Percentiles rank a stretch among this genome's conserved stretches.
Conservation (phyloP, 2,888 invertebrate species). For the Hipparchia sbordonii region DNA sequence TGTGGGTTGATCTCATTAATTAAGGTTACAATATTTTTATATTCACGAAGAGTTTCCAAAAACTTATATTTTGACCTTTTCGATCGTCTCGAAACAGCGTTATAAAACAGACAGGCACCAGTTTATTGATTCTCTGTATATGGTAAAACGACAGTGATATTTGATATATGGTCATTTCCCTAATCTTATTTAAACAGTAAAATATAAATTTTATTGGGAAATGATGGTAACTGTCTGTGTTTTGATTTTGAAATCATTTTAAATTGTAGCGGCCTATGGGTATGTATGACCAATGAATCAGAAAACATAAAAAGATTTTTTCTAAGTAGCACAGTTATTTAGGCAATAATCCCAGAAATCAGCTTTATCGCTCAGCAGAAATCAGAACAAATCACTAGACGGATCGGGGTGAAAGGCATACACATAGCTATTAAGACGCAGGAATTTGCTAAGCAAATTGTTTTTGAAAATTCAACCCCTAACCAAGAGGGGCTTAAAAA, state of each 20-base stretch:
- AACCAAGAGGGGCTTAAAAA: too few relatives aligned
- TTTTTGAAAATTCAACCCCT: too few relatives aligned
- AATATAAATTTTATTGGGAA: slow-evolving; percentile 18
- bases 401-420: too few relatives aligned
- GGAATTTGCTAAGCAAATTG: too few relatives aligned
- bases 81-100: slow-evolving; percentile 19
- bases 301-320: too few relatives aligned
- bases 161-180: slow-evolving; percentile 14
- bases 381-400: too few relatives aligned
- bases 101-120: slow-evolving; percentile 20
- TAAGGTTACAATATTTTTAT: slow-evolving; percentile 52
- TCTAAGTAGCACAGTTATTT: too few relatives aligned
- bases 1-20: slow-evolving; percentile 65
- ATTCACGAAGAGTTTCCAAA: slow-evolving; percentile 29
- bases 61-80: slow-evolving; percentile 35
- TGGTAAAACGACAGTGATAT: slow-evolving; percentile 23
- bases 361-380: too few relatives aligned
- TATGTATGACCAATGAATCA: too few relatives aligned
- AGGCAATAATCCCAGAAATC: too few relatives aligned
- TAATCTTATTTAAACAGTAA: slow-evolving; percentile 16
- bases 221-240: slow-evolving; percentile 3
- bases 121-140: slow-evolving; percentile 29
- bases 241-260: not conserved
- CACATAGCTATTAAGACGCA: too few relatives aligned
- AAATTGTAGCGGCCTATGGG: not conserved